Evolutionary conservation across 2,888 invertebrate species (phyloP).

Genomic region (Gymnocheta viridis): DNA sequence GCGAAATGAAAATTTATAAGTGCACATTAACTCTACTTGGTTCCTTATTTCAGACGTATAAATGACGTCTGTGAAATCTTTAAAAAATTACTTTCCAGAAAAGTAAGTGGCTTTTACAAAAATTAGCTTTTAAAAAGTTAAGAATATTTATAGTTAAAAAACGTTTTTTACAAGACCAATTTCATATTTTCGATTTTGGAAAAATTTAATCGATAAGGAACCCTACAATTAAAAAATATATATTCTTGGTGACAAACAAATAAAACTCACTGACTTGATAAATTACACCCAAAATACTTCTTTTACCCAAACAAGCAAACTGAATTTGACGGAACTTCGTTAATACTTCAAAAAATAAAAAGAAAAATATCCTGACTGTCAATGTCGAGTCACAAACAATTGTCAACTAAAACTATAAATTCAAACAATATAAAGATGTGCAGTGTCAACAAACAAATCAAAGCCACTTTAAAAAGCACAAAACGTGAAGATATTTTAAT

Average conservation of each 20-base stretch:
- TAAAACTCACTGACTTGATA: neutral
- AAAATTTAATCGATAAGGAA: too few species aligned
- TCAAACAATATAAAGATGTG: slow-evolving; percentile 20
- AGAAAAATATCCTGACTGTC: neutral
- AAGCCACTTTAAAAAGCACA: slow-evolving; percentile 15
- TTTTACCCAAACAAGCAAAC: neutral
- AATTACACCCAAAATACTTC: neutral
- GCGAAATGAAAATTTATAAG: too few species aligned
- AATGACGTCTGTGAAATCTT: too few species aligned
- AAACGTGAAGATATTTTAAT: slow-evolving; percentile 2
- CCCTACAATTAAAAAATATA: neutral
- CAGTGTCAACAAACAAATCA: slow-evolving; percentile 42
- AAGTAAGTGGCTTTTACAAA: too few species aligned
- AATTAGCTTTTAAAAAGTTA: too few species aligned
- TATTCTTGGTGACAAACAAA: neutral
- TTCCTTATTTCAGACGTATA: too few species aligned
- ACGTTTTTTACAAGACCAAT: too few species aligned
- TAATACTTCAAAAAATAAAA: neutral
- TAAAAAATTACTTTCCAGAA: too few species aligned
- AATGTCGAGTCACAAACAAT: neutral
- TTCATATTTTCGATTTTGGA: too few species aligned
- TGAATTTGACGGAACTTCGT: neutral
- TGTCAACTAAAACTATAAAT: slow-evolving; percentile 12
- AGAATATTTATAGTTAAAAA: too few species aligned
- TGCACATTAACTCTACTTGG: too few species aligned